Evolutionary conservation across 2,888 invertebrate genomes (phyloP).

Genomic region (Troides oblongomaculatus): DNA sequence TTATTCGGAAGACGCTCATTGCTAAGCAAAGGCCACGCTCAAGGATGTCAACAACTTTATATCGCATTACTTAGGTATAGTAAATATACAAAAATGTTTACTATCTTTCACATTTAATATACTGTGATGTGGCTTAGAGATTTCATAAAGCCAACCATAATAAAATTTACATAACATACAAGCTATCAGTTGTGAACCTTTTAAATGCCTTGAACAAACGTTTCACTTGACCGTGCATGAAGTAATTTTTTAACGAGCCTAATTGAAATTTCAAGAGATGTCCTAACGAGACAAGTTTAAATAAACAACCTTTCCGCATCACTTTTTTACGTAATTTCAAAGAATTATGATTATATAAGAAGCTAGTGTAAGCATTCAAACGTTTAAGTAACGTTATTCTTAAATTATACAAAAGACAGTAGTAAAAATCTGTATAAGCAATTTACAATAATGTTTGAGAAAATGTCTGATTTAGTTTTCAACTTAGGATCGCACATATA

Average conservation of each 20-base stretch:
- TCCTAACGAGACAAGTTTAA: constrained; percentile 5
- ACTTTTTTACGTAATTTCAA: constrained; percentile 11
- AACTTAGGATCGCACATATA: not conserved
- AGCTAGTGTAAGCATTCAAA: not conserved
- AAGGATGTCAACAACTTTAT: no score
- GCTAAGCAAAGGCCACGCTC: no score
- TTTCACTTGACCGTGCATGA: not conserved
- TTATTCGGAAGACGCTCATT: no score
- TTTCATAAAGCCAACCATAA: no score
- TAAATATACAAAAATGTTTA: no score
- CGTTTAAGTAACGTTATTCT: not conserved
- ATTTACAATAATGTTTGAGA: not conserved
- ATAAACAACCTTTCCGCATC: not conserved
- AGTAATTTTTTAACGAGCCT: not conserved
- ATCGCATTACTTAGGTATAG: no score
- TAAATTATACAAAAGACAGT: constrained; percentile 5
- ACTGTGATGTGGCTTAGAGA: no score
- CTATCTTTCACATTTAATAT: no score
- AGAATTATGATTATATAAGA: constrained; percentile 7
- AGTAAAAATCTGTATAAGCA: not conserved
- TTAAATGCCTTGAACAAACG: not conserved
- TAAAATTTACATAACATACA: not conserved
- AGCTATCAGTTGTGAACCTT: not conserved
- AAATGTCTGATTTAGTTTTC: not conserved
- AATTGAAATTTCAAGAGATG: constrained; percentile 2